phyloP scores from a whole-genome alignment of 2,113 vertebrate genomes.

The Tyrannus savana region DNA sequence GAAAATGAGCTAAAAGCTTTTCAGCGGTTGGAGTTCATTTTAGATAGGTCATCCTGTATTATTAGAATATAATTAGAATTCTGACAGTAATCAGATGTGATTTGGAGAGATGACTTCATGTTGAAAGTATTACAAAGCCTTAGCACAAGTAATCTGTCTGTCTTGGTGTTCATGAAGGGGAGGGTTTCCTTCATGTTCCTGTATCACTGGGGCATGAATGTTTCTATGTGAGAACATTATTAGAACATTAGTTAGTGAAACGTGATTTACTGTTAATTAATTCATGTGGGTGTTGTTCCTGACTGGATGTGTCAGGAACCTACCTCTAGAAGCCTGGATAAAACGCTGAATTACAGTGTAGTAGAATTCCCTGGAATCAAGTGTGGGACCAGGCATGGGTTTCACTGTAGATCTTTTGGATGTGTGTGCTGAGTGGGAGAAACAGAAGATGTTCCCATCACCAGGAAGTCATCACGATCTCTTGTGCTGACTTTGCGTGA shows the following conservation, averaged over 20 bases:
- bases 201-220: not conserved
- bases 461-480: not conserved
- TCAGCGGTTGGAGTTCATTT: not conserved
- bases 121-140: constrained; percentile 16
- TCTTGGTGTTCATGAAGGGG: not conserved
- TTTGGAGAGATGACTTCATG: constrained; percentile 9
- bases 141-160: not conserved
- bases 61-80: not conserved
- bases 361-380: no score
- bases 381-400: not conserved
- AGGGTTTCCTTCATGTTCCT: constrained; percentile 2
- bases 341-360: not conserved
- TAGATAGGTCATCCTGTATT: not conserved
- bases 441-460: constrained; percentile 11
- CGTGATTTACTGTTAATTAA: not conserved
- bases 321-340: not conserved
- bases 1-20: not conserved
- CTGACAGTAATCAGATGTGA: constrained; percentile 14
- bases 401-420: not conserved
- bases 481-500: constrained; percentile 16
- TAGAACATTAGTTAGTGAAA: not conserved
- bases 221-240: not conserved
- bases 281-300: not conserved
- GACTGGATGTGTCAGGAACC: not conserved
- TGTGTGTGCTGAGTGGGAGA: not conserved